A percentile compares a stretch with the other conserved stretches of the same genome.
phyloP scores from a whole-genome alignment of 2,888 invertebrate species.

The Synergus laeviventris region DNA sequence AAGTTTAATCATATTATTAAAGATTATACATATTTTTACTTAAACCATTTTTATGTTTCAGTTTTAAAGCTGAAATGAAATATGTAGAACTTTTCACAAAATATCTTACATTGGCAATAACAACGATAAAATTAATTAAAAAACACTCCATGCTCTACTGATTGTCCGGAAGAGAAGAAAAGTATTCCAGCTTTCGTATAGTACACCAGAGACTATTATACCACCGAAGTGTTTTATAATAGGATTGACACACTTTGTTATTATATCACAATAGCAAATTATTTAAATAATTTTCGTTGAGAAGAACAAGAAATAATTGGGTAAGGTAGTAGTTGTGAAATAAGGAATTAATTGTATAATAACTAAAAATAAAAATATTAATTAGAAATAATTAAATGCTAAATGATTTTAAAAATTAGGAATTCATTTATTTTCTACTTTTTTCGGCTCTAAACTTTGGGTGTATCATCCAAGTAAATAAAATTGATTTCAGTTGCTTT shows the following conservation, averaged over 20 bases:
- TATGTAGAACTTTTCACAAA: not conserved
- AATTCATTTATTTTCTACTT: too few species aligned
- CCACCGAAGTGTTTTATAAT: slow-evolving; percentile 16
- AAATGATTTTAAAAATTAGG: too few species aligned
- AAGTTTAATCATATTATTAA: not conserved
- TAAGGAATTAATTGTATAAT: not conserved
- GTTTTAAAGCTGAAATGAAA: not conserved
- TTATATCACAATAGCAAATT: slow-evolving; percentile 4
- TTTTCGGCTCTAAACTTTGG: too few species aligned
- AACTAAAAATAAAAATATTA: not conserved
- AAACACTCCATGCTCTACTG: not conserved
- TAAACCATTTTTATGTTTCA: not conserved
- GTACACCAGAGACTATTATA: not conserved
- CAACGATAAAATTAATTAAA: not conserved
- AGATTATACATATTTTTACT: not conserved
- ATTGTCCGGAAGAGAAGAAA: slow-evolving; percentile 17
- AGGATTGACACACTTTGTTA: slow-evolving; percentile 31
- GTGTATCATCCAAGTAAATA: too few species aligned
- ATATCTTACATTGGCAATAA: not conserved
- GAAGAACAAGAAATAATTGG: not conserved
- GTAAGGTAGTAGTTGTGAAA: slow-evolving; percentile 2
- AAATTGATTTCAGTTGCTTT: not conserved
- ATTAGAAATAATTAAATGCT: too few species aligned
- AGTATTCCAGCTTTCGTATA: not conserved
- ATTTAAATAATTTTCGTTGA: slow-evolving; percentile 3